A percentile compares a stretch with the other conserved stretches of the same genome.
These are phyloP conservation scores for Sarcophilus harrisii DNA, from an alignment of 2,797 vertebrate genomes.

Conservation along the genomic window DNA sequence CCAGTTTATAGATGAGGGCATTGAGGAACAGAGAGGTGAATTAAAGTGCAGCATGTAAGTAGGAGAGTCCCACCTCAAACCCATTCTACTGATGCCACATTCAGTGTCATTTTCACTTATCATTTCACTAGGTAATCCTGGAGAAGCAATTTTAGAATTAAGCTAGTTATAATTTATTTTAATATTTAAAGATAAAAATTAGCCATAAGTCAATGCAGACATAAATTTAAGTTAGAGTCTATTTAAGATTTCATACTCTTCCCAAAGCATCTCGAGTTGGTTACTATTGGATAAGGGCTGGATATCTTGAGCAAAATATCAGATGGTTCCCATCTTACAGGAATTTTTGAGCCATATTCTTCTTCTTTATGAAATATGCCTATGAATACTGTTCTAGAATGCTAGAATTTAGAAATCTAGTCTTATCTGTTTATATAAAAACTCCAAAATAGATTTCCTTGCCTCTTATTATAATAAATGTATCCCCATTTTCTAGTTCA, in stretches of 20 bases:
- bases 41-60: background rate
- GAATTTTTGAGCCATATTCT: background rate
- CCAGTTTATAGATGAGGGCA: background rate
- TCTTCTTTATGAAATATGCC: background rate
- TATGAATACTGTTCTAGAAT: background rate
- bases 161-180: conserved; percentile 47
- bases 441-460: background rate
- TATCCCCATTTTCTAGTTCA: background rate
- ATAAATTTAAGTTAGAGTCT: background rate
- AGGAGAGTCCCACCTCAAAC: background rate
- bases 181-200: conserved; percentile 36
- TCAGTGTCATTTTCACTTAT: background rate
- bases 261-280: background rate
- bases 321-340: background rate
- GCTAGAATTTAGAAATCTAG: background rate
- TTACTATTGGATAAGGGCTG: background rate
- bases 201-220: background rate
- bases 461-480: background rate
- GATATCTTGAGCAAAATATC: background rate
- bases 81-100: conserved; percentile 12
- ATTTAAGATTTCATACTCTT: background rate
- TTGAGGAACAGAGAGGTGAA: background rate
- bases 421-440: background rate
- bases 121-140: background rate
- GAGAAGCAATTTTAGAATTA: background rate